Evolutionary conservation across 2,888 invertebrate genomes (phyloP), one percentile per base, ranked within the genome.

Genomic region (Ophion obscuratus): DNA sequence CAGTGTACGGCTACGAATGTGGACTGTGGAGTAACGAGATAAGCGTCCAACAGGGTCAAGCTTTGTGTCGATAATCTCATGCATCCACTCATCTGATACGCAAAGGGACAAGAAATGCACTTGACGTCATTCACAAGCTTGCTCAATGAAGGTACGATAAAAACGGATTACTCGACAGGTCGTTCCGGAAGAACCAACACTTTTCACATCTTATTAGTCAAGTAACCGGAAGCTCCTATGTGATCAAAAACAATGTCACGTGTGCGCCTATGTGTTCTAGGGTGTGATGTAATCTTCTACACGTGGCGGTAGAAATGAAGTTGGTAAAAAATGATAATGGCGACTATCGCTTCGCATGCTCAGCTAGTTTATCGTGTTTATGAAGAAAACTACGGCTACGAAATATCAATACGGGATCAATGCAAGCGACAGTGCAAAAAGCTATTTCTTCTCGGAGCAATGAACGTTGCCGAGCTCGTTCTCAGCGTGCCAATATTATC

Each of bases 21-120:
- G 59, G 47, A 76, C 31, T 70, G 11, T 53, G 24, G 27, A 73
- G 67, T 81, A 70, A 57, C 64, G 68, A 62, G 74, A 85, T 75
- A 70, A 82, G 81, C 81, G 82, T 85, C 67, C 78, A 82, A 78
- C 67, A 10, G 68, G 73, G 78, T 73, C 73, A 85, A 85, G 77
- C 84, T 74, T 78, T 73, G 40, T 71, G 57, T 59, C 57, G 40
- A 47, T 84, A 78, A 4, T 31, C 47, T 74, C 85, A 70, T 85
- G 81, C 85, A 74, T 31, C 61, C 31, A 47, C 31, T 53, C 78
- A 68, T 74, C 27, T 81, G 68, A 57, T 81, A 77, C 40, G 31
- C 40, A 40, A 62, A 17, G 9, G 44, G 9, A 76, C n/a, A n/a
- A 81, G 67, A 53, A 53, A 59, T 64, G 62, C 81, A 77, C 64